Conservation (phyloP, 2,888 invertebrate genomes). For the Yponomeuta cagnagella region DNA sequence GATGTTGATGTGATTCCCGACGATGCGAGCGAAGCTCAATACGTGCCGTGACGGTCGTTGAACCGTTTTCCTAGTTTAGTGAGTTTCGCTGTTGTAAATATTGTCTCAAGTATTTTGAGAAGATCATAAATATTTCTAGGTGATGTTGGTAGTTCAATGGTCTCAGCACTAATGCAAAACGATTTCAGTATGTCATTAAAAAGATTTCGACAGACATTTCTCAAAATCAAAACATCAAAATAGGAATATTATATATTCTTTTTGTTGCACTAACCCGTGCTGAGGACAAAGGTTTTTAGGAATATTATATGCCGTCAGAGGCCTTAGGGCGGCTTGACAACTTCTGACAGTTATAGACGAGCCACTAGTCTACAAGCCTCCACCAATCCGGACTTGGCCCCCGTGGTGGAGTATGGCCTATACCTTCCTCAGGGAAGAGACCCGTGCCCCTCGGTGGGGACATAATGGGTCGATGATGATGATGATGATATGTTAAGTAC, state of each 20-base stretch:
- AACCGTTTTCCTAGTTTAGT: constrained; percentile 65
- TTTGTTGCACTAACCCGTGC: no score
- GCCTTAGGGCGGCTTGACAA: no score
- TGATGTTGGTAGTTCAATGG: constrained; percentile 48
- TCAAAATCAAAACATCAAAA: constrained; percentile 14
- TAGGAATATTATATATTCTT: neutral
- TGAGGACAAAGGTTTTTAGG: neutral
- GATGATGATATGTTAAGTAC: neutral
- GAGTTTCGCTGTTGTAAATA: constrained; percentile 65
- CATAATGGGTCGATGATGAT: no score
- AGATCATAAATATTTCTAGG: constrained; percentile 44
- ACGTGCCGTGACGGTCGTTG: constrained; percentile 71
- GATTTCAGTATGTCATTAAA: neutral
- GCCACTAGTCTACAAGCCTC: no score
- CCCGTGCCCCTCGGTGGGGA: no score
- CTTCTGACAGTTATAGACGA: no score
- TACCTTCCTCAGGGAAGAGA: no score
- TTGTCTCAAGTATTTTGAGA: constrained; percentile 53
- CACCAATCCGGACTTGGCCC: no score
- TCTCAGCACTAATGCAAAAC: neutral
- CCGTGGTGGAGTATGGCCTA: no score
- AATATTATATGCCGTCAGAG: no score
- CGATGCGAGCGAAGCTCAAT: constrained; percentile 52
- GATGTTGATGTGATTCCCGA: constrained; percentile 26
- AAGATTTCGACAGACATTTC: neutral